Evolutionary conservation across 1,140 invertebrate genomes (phyloP).

Genomic region (Monomorium pharaonis): DNA sequence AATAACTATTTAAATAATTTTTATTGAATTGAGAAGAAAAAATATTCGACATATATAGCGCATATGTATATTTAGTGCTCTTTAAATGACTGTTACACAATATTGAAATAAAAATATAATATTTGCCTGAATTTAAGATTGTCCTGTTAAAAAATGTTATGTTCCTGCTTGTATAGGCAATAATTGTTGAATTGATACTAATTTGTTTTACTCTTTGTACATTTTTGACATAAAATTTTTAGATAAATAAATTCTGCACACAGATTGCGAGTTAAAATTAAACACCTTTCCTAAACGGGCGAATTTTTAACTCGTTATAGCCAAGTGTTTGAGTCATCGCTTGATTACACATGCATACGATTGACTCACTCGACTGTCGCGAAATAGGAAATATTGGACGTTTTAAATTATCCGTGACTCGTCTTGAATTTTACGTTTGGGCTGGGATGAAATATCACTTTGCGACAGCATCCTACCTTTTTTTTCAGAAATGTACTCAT

Average conservation of each 20-base stretch:
- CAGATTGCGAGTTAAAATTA: neutral
- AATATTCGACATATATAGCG: too few relatives aligned
- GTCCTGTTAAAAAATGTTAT: too few relatives aligned
- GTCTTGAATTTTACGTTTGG: neutral
- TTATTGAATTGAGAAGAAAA: too few relatives aligned
- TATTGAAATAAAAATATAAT: too few relatives aligned
- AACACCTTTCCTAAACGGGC: neutral
- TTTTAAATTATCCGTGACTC: constrained; percentile 6
- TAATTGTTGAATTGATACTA: too few relatives aligned
- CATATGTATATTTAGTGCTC: too few relatives aligned
- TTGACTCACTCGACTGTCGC: neutral
- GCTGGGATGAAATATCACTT: neutral
- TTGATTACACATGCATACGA: too few relatives aligned
- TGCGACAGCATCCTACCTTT: neutral
- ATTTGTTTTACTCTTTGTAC: neutral
- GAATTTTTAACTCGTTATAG: neutral
- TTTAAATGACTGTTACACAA: too few relatives aligned
- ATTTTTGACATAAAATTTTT: constrained; percentile 6
- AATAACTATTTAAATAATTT: too few relatives aligned
- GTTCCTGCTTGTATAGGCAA: too few relatives aligned
- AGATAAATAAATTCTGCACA: neutral
- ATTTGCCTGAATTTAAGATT: too few relatives aligned
- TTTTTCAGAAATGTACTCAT: neutral
- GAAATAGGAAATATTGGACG: neutral
- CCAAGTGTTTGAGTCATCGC: too few relatives aligned